A percentile compares a stretch with the other conserved stretches of the same genome.
Evolutionary conservation across 2,888 invertebrate species (phyloP).

Genomic region (Eulithis testata): DNA sequence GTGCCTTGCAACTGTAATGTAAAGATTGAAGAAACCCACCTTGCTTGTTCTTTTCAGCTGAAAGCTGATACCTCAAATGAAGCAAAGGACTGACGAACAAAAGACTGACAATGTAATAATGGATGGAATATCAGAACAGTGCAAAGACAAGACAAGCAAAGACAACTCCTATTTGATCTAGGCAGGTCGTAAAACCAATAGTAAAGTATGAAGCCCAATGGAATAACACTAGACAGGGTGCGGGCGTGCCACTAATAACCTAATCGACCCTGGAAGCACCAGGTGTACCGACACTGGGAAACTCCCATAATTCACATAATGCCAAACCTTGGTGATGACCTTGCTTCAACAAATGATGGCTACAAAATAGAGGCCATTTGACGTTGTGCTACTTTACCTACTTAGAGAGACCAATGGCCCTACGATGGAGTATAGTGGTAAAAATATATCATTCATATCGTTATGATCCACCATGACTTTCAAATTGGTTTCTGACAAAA

Average conservation of each 20-base stretch:
- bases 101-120: background rate
- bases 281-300: conserved; percentile 38
- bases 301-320: conserved; percentile 47
- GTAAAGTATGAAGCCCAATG: conserved; percentile 11
- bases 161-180: too few species aligned
- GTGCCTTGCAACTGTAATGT: conserved; percentile 4
- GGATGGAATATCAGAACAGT: too few species aligned
- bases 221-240: conserved; percentile 25
- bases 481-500: background rate
- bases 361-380: conserved; percentile 9
- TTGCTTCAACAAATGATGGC: conserved; percentile 38
- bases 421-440: background rate
- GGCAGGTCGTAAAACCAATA: background rate
- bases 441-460: background rate
- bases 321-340: conserved; percentile 40
- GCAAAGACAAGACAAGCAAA: too few species aligned
- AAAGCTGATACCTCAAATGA: background rate
- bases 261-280: conserved; percentile 57
- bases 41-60: conserved; percentile 1
- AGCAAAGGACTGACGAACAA: background rate
- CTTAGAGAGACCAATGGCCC: too few species aligned
- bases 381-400: background rate
- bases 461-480: background rate
- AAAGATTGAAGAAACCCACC: conserved; percentile 2
- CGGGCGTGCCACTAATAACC: conserved; percentile 53